These are phyloP conservation scores for Haemorhous mexicanus DNA, from an alignment of 2,113 vertebrate species.

Conservation along the genomic window DNA sequence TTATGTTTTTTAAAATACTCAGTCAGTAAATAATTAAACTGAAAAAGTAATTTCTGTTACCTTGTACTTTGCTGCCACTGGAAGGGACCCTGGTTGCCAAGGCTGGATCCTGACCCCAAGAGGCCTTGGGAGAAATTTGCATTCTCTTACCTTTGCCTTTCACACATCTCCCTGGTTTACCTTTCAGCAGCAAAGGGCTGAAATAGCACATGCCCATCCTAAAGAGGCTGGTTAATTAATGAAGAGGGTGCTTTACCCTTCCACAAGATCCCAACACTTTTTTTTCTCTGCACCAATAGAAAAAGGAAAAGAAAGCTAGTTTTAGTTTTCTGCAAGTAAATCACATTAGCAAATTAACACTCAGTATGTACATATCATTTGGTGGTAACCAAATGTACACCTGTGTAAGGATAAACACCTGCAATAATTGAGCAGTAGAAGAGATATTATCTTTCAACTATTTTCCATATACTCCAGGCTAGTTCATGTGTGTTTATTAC, in stretches of 20 bases:
- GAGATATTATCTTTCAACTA: not conserved
- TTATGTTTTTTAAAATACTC: not conserved
- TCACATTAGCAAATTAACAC: not conserved
- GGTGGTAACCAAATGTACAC: not conserved
- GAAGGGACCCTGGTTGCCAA: not conserved
- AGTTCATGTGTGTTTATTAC: not conserved
- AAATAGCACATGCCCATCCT: accelerated
- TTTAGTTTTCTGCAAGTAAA: not conserved
- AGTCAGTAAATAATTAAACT: not conserved
- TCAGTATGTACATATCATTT: not conserved
- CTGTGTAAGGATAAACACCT: not conserved
- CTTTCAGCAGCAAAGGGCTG: not conserved
- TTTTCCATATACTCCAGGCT: not conserved
- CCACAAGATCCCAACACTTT: not conserved
- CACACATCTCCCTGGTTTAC: not conserved
- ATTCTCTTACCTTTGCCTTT: not conserved
- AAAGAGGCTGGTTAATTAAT: not conserved
- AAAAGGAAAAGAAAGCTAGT: not conserved
- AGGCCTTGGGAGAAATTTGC: not conserved
- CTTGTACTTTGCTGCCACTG: not conserved
- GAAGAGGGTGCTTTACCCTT: not conserved
- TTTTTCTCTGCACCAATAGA: not conserved
- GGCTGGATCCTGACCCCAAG: not conserved
- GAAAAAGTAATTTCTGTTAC: not conserved
- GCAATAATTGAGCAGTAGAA: not conserved